Evolutionary conservation across 2,113 vertebrate species (phyloP).

Genomic region (Galemys pyrenaicus): DNA sequence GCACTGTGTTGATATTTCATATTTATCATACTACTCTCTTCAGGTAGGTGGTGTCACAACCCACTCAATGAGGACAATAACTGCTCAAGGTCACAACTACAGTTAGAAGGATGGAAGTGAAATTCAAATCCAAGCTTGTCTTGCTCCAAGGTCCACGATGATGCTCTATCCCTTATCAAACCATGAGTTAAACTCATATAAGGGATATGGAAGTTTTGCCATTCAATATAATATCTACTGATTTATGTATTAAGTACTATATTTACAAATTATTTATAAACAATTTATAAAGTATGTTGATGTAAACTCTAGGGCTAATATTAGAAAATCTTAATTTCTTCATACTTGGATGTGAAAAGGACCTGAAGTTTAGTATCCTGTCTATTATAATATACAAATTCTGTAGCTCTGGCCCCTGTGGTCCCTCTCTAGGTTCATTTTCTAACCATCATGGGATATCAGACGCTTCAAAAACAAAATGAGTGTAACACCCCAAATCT

Average conservation of each 20-base stretch:
- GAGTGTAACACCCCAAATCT: not conserved
- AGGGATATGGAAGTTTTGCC: not conserved
- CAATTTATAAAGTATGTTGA: not conserved
- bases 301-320: not conserved
- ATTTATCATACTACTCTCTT: not conserved
- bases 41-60: not conserved
- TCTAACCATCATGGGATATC: not conserved
- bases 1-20: not conserved
- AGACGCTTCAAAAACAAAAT: constrained; percentile 34
- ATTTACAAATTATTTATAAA: no score
- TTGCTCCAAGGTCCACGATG: not conserved
- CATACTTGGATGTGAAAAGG: not conserved
- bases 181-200: constrained; percentile 6
- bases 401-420: not conserved
- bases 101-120: constrained; percentile 19
- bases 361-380: not conserved
- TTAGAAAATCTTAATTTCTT: constrained; percentile 12
- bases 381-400: not conserved
- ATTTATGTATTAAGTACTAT: no score
- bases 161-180: constrained; percentile 3
- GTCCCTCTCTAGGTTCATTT: not conserved
- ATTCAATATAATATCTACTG: not conserved
- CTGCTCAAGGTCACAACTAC: not conserved
- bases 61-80: constrained; percentile 15
- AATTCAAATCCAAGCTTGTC: constrained; percentile 52